These are phyloP conservation scores for Eucidaris tribuloides DNA, from an alignment of 35 echinoderm and acorn worm species.

Conservation along the genomic window DNA sequence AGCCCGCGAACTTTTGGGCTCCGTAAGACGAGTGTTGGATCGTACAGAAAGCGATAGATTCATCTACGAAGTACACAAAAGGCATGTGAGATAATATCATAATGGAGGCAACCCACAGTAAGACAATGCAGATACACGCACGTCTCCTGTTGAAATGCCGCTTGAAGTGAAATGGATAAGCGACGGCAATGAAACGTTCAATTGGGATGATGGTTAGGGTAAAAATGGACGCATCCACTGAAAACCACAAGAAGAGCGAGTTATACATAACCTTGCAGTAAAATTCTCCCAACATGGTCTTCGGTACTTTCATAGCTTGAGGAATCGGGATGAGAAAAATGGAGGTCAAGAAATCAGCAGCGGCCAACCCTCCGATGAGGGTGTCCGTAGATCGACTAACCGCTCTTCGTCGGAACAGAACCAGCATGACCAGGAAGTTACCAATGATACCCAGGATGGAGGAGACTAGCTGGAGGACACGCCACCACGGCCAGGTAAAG, in stretches of 20 bases:
- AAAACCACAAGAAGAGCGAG: neutral
- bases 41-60: neutral
- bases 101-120: neutral
- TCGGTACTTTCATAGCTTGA: neutral
- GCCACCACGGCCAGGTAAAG: neutral
- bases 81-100: neutral
- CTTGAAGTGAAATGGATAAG: neutral
- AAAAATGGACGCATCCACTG: neutral
- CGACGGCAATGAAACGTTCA: neutral
- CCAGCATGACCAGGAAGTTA: neutral
- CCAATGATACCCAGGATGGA: neutral
- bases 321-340: too few relatives aligned
- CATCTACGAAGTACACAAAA: neutral
- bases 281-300: neutral
- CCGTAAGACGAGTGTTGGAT: neutral
- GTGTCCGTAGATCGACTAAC: neutral
- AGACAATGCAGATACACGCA: neutral
- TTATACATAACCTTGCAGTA: neutral
- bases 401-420: neutral
- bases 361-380: neutral
- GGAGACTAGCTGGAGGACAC: neutral
- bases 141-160: neutral
- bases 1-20: neutral
- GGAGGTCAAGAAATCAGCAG: neutral
- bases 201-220: neutral